Evolutionary conservation across 23 tunicate species (phyloP), one percentile per base, ranked within the genome.

Genomic region (Ciona savignyi): DNA sequence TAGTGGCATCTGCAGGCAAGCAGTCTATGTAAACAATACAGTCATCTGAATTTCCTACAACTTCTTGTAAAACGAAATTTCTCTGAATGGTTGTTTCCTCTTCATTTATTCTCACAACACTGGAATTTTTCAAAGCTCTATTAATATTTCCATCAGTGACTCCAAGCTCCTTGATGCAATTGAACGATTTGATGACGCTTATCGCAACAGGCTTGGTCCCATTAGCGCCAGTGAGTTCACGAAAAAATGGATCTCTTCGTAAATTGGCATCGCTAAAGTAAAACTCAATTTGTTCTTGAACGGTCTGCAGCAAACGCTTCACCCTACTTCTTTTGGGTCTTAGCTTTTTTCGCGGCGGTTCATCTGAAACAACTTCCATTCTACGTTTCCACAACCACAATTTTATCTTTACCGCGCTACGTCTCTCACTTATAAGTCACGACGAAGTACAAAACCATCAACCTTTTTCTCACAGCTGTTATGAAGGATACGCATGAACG

Each of bases 1-100:
- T 51, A 15, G 95, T 81, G 29, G 82, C 68, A 32, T 87, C 81
- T 9, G 29, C 23, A 6, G 95, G 95, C 26, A 87, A 77, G 33
- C 75, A 31, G 56, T 87, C 95, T n/a, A n/a, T n/a, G n/a, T n/a
- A n/a, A n/a, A n/a, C n/a, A n/a, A n/a, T n/a, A n/a, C n/a, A n/a
- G n/a, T n/a, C n/a, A n/a, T n/a, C n/a, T n/a, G n/a, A n/a, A n/a
- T n/a, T n/a, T n/a, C n/a, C n/a, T n/a, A n/a, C n/a, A n/a, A n/a
- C n/a, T n/a, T n/a, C n/a, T n/a, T n/a, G n/a, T n/a, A n/a, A n/a
- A n/a, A n/a, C n/a, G n/a, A n/a, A 2, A 24, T 19, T 76, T 32
- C 80, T 30, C 30, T 23, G 21, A 2, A 76, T 64, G 4, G 60
- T 29, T 28, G 24, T 76, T 23, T 9, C 23, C 32, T 76, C 80